Evolutionary conservation across 2,113 vertebrate genomes (phyloP).

Genomic region (Ceyx melanurus): DNA sequence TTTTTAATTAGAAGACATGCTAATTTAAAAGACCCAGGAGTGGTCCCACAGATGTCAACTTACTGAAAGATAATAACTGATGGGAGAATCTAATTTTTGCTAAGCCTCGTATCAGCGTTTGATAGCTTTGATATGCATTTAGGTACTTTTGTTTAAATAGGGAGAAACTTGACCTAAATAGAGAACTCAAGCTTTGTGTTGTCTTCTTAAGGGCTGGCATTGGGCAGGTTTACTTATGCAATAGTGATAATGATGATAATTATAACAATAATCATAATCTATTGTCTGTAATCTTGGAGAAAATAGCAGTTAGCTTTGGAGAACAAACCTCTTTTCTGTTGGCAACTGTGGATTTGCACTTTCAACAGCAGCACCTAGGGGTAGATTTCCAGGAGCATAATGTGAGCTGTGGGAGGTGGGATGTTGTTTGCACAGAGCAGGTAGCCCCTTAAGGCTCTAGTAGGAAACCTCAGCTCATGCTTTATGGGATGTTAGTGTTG

Average conservation of each 20-base stretch:
- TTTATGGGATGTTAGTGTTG: neutral
- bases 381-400: neutral
- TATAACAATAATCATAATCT: neutral
- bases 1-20: slow-evolving; percentile 64
- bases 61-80: slow-evolving; percentile 39
- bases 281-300: neutral
- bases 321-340: neutral
- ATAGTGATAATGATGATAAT: neutral
- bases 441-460: neutral
- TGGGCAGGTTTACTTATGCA: neutral
- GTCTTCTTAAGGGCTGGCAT: neutral
- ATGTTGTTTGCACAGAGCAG: neutral
- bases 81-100: slow-evolving; percentile 36
- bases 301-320: neutral
- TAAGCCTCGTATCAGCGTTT: neutral
- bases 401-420: neutral
- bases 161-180: slow-evolving; percentile 51
- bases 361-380: neutral
- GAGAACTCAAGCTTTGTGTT: neutral
- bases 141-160: neutral
- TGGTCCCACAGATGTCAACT: slow-evolving; percentile 46
- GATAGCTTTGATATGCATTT: slow-evolving; percentile 44
- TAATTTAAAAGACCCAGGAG: slow-evolving; percentile 60
- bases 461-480: neutral
- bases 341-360: neutral